phyloP scores from a whole-genome alignment of 2,888 invertebrate genomes.

The Drosophila tripunctata region DNA sequence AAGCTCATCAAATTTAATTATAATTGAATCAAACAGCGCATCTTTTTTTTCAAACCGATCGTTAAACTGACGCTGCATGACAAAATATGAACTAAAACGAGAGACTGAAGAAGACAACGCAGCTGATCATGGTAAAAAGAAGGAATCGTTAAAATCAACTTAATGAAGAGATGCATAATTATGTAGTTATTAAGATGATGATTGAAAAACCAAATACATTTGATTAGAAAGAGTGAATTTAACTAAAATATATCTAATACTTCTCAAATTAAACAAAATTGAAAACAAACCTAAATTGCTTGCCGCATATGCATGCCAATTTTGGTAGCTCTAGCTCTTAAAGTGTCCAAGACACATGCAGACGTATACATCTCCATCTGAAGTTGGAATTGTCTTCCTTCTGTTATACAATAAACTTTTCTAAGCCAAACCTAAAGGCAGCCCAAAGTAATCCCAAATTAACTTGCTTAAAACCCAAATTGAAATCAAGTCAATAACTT shows the following conservation, averaged over 20 bases:
- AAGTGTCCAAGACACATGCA: too few species aligned
- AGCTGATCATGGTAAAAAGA: neutral
- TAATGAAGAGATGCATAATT: slow-evolving; percentile 1
- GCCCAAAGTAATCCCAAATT: neutral
- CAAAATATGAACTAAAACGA: slow-evolving; percentile 30
- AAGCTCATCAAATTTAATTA: slow-evolving; percentile 73
- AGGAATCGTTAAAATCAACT: neutral
- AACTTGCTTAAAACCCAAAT: neutral
- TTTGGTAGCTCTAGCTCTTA: too few species aligned
- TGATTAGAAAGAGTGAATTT: too few species aligned
- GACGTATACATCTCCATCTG: too few species aligned
- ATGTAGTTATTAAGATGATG: neutral
- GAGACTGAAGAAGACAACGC: neutral
- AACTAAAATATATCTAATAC: too few species aligned
- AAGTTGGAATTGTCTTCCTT: too few species aligned
- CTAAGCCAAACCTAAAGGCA: neutral
- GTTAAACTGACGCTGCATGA: slow-evolving; percentile 76
- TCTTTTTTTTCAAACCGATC: slow-evolving; percentile 44
- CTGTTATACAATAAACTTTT: too few species aligned
- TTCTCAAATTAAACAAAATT: too few species aligned
- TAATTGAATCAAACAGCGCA: slow-evolving; percentile 60
- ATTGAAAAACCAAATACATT: neutral
- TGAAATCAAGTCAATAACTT: neutral
- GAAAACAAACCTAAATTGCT: too few species aligned
- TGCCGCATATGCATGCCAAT: too few species aligned